These are phyloP conservation scores for Oceanites oceanicus DNA, from an alignment of 2,113 vertebrate species.

Conservation along the genomic window DNA sequence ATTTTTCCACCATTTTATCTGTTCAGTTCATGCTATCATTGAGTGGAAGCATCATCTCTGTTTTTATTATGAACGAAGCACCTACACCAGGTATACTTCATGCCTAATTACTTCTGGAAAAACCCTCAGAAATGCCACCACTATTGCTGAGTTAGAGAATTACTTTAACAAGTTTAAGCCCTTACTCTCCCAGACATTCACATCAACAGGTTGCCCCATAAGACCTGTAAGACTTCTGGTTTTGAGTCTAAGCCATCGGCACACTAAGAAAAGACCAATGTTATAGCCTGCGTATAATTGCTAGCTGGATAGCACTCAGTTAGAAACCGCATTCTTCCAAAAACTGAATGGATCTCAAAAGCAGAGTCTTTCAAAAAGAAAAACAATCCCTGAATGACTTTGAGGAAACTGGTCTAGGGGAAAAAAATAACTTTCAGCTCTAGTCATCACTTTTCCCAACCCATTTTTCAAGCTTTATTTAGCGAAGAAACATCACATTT, in stretches of 20 bases:
- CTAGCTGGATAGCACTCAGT: neutral
- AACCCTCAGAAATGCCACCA: neutral
- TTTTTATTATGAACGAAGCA: neutral
- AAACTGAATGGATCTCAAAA: neutral
- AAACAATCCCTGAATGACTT: neutral
- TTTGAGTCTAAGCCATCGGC: neutral
- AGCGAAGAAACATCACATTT: neutral
- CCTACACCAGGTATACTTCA: neutral
- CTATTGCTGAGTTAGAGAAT: neutral
- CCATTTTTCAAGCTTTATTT: neutral
- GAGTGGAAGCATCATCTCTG: neutral
- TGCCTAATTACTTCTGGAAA: neutral
- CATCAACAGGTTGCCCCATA: neutral
- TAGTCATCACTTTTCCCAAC: neutral
- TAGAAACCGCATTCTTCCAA: neutral
- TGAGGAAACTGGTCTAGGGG: neutral
- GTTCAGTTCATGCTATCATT: neutral
- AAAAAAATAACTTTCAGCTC: neutral
- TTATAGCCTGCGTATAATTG: too few species aligned
- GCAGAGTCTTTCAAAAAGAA: neutral
- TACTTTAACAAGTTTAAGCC: neutral
- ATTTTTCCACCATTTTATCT: neutral
- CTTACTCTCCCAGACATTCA: neutral
- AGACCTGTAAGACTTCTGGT: neutral
- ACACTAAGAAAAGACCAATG: neutral